Conservation (phyloP, 2,113 vertebrate genomes). For the Romanogobio albipinnatus region DNA sequence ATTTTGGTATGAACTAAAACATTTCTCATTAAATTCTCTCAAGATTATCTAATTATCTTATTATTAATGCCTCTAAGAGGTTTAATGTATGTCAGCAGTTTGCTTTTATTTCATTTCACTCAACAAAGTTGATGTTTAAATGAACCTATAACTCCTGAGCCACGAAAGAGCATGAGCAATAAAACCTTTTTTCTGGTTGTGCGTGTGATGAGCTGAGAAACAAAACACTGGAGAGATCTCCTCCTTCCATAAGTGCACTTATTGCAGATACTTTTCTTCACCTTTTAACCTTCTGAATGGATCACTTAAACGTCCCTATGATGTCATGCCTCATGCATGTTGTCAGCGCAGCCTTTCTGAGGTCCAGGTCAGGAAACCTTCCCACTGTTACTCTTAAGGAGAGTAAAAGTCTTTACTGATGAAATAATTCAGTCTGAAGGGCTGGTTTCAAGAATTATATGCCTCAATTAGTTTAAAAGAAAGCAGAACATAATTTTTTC, state of each 20-base stretch:
- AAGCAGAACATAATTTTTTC: neutral
- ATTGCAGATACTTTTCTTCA: constrained; percentile 10
- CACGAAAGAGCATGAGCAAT: neutral
- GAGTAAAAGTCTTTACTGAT: constrained; percentile 17
- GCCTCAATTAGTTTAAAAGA: neutral
- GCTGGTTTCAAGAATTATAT: neutral
- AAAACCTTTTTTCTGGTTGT: neutral
- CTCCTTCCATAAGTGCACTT: constrained; percentile 16
- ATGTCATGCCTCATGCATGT: constrained; percentile 29
- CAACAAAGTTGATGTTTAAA: neutral
- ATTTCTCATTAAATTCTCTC: neutral
- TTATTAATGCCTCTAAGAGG: neutral
- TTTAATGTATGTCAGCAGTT: neutral
- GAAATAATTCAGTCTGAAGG: neutral
- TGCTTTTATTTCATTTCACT: neutral
- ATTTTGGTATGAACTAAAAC: neutral
- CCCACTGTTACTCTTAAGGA: neutral
- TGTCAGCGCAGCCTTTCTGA: neutral
- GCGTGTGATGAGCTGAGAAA: neutral
- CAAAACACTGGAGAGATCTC: neutral
- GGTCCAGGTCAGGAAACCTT: constrained; percentile 16
- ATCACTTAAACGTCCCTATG: neutral
- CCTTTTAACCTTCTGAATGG: constrained; percentile 14
- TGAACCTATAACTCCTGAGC: neutral
- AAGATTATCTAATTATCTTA: neutral